phyloP scores from a whole-genome alignment of 64 coral and sea anemone species.

The Stichodactyla helianthus region DNA sequence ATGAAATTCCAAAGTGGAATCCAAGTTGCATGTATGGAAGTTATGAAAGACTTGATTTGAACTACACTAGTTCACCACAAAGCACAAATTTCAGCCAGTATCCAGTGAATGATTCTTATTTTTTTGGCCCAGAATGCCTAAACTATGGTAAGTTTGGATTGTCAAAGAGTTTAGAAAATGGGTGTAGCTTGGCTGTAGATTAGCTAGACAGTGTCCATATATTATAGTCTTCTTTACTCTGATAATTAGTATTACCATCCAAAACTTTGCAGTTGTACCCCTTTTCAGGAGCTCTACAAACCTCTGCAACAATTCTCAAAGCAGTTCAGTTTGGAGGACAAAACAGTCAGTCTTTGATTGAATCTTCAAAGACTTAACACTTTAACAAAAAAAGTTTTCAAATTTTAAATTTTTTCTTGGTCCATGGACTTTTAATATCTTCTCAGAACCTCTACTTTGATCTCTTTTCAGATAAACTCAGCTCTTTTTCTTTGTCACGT shows the following conservation, averaged over 20 bases:
- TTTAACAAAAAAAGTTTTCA: no score
- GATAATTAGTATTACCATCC: no score
- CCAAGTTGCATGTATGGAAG: conserved; percentile 22
- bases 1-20: not conserved
- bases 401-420: no score
- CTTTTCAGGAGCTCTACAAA: no score
- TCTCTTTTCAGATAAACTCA: not conserved
- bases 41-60: conserved; percentile 20
- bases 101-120: not conserved
- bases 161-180: not conserved
- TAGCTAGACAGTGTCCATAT: not conserved
- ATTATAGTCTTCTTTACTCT: not conserved
- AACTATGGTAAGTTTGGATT: conserved; percentile 3
- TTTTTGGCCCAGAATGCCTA: not conserved
- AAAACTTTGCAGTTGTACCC: no score
- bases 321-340: no score
- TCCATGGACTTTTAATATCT: not conserved
- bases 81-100: not conserved
- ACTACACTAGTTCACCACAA: not conserved
- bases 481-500: not conserved
- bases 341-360: no score
- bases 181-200: not conserved
- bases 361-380: no score
- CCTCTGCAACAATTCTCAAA: no score
- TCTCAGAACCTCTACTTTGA: no score